Conservation (phyloP, 2,888 invertebrate genomes). For the Lottia scabra region DNA sequence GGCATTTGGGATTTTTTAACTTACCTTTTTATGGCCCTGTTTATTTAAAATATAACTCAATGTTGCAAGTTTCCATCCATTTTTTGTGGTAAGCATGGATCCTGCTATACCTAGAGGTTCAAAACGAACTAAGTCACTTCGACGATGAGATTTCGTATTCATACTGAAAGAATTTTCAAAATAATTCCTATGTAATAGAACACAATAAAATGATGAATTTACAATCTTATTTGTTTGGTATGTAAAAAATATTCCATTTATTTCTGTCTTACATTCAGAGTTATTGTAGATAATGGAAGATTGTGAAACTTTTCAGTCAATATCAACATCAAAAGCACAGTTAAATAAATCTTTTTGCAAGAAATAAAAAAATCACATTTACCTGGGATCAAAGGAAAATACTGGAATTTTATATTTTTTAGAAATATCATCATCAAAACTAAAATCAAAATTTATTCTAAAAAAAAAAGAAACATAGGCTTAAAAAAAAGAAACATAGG, state of each 20-base stretch:
- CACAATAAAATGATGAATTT: too few species aligned
- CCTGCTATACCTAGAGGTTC: slow-evolving; percentile 41
- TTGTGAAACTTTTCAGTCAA: too few species aligned
- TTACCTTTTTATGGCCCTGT: slow-evolving; percentile 43
- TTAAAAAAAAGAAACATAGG: too few species aligned
- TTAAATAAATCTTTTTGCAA: too few species aligned
- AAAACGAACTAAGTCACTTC: slow-evolving; percentile 35
- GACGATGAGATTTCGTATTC: slow-evolving; percentile 26
- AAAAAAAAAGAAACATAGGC: slow-evolving; percentile 8
- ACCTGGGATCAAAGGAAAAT: slow-evolving; percentile 59
- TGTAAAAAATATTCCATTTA: too few species aligned
- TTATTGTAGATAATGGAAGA: too few species aligned
- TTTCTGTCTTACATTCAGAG: too few species aligned
- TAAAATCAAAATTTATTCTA: slow-evolving; percentile 52
- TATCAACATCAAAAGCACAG: too few species aligned
- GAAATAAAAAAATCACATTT: too few species aligned
- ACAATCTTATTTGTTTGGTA: too few species aligned
- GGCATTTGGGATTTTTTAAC: too few species aligned
- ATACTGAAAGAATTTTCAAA: slow-evolving; percentile 40
- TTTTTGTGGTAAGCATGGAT: slow-evolving; percentile 27
- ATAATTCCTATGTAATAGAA: too few species aligned
- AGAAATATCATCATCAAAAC: slow-evolving; percentile 48
- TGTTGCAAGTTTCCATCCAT: slow-evolving; percentile 48
- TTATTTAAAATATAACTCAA: slow-evolving; percentile 34
- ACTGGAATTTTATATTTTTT: slow-evolving; percentile 51